Evolutionary conservation across 2,888 invertebrate species (phyloP).

Genomic region (Lasioglossum oenotherae): DNA sequence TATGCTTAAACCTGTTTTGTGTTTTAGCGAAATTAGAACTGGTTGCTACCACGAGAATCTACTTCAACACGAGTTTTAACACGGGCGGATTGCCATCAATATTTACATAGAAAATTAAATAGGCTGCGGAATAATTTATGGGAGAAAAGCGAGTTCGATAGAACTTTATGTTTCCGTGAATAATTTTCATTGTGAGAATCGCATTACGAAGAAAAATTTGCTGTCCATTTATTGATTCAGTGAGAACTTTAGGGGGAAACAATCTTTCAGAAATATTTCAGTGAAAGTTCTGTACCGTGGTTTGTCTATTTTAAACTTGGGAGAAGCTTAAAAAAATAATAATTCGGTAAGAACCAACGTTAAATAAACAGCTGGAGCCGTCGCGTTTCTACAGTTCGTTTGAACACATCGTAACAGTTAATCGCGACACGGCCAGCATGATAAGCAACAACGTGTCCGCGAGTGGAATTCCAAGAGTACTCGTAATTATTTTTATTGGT

Average conservation of each 20-base stretch:
- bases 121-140: not conserved
- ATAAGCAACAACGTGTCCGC: slow-evolving; percentile 9
- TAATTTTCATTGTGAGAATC: no score
- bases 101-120: not conserved
- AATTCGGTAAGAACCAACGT: not conserved
- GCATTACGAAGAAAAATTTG: no score
- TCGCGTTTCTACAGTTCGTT: not conserved
- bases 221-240: no score
- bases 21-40: not conserved
- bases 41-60: not conserved
- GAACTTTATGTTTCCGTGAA: not conserved
- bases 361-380: not conserved
- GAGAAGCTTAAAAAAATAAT: no score
- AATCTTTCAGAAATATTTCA: no score
- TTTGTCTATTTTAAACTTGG: no score
- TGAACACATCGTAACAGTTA: not conserved
- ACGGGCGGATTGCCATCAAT: not conserved
- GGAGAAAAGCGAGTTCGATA: no score
- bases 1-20: not conserved
- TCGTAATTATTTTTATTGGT: slow-evolving; percentile 32
- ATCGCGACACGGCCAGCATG: not conserved
- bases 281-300: no score
- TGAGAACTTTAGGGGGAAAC: no score
- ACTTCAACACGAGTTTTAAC: not conserved
- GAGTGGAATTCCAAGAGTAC: slow-evolving; percentile 20